Evolutionary conservation across 2,113 vertebrate genomes (phyloP).

Genomic region (Smithornis capensis): DNA sequence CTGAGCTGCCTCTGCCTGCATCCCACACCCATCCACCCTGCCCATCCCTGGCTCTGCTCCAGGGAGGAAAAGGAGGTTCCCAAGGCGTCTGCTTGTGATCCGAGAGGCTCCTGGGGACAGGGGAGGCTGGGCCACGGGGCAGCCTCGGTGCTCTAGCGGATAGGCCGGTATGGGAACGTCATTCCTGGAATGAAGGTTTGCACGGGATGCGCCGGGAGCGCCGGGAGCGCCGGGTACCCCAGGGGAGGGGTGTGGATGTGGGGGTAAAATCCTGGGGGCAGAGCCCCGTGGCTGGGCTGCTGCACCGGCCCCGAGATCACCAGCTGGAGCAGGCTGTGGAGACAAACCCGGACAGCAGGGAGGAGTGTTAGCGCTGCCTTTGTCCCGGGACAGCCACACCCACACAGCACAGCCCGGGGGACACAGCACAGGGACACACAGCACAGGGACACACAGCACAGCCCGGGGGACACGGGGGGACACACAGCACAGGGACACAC

Average conservation of each 20-base stretch:
- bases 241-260: constrained; percentile 91
- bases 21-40: accelerated
- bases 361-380: neutral
- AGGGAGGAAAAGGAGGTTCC: neutral
- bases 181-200: constrained; percentile 82
- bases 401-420: neutral
- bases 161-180: constrained; percentile 87
- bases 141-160: constrained; percentile 69
- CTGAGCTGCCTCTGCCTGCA: neutral
- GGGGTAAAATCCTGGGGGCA: constrained; percentile 85
- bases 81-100: neutral
- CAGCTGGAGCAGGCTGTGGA: constrained; percentile 91
- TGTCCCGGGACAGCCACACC: accelerated
- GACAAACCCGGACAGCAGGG: neutral
- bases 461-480: no score
- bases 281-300: constrained; percentile 72
- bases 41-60: neutral
- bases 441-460: no score
- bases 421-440: no score
- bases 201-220: constrained; percentile 78
- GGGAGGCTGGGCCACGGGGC: neutral
- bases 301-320: constrained; percentile 93
- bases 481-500: no score
- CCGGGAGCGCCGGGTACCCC: constrained; percentile 72
- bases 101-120: neutral